These are phyloP conservation scores for Mimumesa dahlbomi DNA, from an alignment of 2,888 invertebrate genomes.

Conservation along the genomic window DNA sequence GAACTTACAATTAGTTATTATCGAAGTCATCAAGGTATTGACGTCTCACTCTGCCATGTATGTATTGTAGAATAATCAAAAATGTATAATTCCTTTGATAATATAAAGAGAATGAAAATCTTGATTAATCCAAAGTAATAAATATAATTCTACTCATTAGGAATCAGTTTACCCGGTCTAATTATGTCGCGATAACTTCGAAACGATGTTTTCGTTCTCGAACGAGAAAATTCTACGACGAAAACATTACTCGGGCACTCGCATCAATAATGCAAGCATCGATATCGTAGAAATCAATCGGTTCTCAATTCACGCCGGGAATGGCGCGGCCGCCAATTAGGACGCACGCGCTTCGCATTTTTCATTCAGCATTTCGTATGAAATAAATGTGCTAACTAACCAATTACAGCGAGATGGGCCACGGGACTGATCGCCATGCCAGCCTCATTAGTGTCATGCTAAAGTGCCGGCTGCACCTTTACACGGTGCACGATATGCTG, in stretches of 20 bases:
- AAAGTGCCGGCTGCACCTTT: constrained; percentile 70
- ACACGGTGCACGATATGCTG: constrained; percentile 9
- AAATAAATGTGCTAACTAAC: constrained; percentile 74
- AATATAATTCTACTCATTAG: no score
- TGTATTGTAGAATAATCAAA: no score
- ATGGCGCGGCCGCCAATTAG: constrained; percentile 62
- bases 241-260: constrained; percentile 61
- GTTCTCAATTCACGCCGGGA: constrained; percentile 42
- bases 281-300: constrained; percentile 59
- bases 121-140: no score
- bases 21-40: no score
- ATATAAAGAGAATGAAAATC: no score
- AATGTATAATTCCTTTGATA: no score
- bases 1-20: no score
- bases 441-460: constrained; percentile 72
- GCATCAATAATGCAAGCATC: constrained; percentile 49
- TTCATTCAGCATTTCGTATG: constrained; percentile 61
- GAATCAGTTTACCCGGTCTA: no score
- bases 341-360: constrained; percentile 70
- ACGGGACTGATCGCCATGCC: constrained; percentile 53
- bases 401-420: constrained; percentile 66
- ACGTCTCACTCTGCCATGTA: no score
- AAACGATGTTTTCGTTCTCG: no score
- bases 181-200: no score
- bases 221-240: no score